Percentiles rank a stretch among this genome's conserved stretches.
phyloP scores from a whole-genome alignment of 2,888 invertebrate species.

The Himalopsyche anomala region DNA sequence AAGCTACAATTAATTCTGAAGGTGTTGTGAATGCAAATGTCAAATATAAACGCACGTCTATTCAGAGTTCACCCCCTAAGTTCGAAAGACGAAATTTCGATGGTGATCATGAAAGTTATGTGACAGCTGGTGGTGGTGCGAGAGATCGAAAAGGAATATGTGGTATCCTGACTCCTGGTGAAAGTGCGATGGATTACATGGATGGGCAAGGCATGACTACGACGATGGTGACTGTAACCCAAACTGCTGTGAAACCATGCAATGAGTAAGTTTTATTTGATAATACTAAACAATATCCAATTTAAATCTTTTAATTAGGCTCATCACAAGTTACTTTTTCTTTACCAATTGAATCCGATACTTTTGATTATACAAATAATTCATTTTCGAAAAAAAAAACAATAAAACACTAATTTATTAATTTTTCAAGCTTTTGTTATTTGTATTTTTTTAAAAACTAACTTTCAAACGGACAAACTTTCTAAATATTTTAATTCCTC shows the following conservation, averaged over 20 bases:
- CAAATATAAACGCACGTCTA: constrained; percentile 73
- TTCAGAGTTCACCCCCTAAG: constrained; percentile 72
- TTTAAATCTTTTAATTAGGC: too few species aligned
- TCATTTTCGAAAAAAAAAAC: too few species aligned
- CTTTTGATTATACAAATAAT: too few species aligned
- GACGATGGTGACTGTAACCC: constrained; percentile 74
- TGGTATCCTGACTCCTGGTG: constrained; percentile 60
- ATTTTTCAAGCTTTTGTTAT: too few species aligned
- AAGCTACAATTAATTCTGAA: constrained; percentile 74
- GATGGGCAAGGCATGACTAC: constrained; percentile 73
- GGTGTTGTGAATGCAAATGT: constrained; percentile 73
- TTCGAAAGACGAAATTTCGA: constrained; percentile 70
- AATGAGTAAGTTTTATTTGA: constrained; percentile 74
- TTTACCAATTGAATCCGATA: too few species aligned
- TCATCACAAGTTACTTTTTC: too few species aligned
- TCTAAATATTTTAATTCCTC: too few species aligned
- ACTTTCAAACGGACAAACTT: too few species aligned
- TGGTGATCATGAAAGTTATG: constrained; percentile 69
- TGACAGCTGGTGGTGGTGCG: constrained; percentile 60
- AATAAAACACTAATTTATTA: too few species aligned
- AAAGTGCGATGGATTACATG: constrained; percentile 71
- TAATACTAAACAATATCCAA: too few species aligned
- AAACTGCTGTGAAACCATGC: constrained; percentile 74
- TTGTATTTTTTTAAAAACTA: too few species aligned
- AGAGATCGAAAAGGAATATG: constrained; percentile 68